phyloP scores from a whole-genome alignment of 2,888 invertebrate species.

The Epinotia nisella region DNA sequence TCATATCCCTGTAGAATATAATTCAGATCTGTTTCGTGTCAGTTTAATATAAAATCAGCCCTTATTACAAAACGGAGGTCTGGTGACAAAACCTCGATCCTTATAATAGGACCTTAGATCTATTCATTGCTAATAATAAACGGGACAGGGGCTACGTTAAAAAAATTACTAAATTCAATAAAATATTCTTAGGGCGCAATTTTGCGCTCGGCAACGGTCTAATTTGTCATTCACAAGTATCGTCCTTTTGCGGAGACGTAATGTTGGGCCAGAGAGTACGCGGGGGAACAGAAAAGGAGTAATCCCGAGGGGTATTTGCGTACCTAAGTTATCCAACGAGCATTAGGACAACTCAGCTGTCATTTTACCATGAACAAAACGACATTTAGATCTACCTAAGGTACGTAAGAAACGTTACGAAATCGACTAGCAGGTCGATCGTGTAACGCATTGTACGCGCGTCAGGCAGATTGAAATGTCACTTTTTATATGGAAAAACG shows the following conservation, averaged over 20 bases:
- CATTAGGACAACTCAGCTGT: no score
- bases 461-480: no score
- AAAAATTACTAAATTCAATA: conserved; percentile 66
- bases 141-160: conserved; percentile 49
- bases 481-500: no score
- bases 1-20: conserved; percentile 12
- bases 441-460: no score
- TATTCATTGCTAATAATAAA: conserved; percentile 40
- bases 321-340: no score
- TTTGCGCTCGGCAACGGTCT: conserved; percentile 66
- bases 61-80: not conserved
- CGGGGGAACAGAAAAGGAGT: conserved; percentile 46
- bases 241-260: conserved; percentile 61
- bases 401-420: no score
- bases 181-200: conserved; percentile 64
- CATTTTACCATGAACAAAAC: no score
- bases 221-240: conserved; percentile 77
- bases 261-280: conserved; percentile 55
- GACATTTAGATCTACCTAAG: no score
- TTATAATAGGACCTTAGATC: conserved; percentile 20
- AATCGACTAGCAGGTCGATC: no score
- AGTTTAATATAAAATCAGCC: conserved; percentile 9
- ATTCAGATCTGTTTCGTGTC: conserved; percentile 13
- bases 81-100: conserved; percentile 9
- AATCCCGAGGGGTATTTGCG: not conserved